Evolutionary conservation across 2,888 invertebrate genomes (phyloP).

Genomic region (Synanthedon andrenaeformis): DNA sequence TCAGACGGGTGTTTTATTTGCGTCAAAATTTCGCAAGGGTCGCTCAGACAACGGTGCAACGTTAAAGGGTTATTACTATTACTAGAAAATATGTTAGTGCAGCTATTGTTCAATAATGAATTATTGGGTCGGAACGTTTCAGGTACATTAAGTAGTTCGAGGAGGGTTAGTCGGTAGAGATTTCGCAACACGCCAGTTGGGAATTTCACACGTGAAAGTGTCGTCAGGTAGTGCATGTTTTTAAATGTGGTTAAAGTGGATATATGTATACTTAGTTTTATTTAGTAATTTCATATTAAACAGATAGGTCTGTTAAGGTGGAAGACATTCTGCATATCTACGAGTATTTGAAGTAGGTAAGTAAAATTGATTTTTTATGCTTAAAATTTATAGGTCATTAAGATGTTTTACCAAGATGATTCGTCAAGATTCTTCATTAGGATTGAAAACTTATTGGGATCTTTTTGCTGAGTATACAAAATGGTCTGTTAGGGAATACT

Average conservation of each 20-base stretch:
- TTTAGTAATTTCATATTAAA: too few species aligned
- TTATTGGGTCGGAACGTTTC: conserved; percentile 68
- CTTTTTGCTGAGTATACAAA: too few species aligned
- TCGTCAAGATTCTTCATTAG: too few species aligned
- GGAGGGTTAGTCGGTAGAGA: conserved; percentile 52
- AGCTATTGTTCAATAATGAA: conserved; percentile 64
- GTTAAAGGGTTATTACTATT: conserved; percentile 66
- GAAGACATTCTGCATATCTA: too few species aligned
- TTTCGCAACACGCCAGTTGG: conserved; percentile 53
- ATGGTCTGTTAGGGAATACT: too few species aligned
- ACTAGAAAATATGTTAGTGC: conserved; percentile 58
- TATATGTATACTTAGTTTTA: too few species aligned
- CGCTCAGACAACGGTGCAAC: conserved; percentile 41
- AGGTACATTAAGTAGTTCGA: conserved; percentile 64
- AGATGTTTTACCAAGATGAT: too few species aligned
- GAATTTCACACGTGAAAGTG: conserved; percentile 61
- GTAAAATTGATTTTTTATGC: too few species aligned
- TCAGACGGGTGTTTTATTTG: conserved; percentile 67
- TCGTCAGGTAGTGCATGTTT: conserved; percentile 33
- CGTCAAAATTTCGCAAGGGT: conserved; percentile 64
- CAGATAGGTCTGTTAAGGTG: too few species aligned
- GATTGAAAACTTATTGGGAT: too few species aligned
- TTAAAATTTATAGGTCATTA: too few species aligned
- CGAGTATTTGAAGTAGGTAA: too few species aligned
- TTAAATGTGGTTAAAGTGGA: neutral